Evolutionary conservation across 2,888 invertebrate genomes (phyloP), one percentile per base, ranked within the genome.

Genomic region (Aradus depressus): DNA sequence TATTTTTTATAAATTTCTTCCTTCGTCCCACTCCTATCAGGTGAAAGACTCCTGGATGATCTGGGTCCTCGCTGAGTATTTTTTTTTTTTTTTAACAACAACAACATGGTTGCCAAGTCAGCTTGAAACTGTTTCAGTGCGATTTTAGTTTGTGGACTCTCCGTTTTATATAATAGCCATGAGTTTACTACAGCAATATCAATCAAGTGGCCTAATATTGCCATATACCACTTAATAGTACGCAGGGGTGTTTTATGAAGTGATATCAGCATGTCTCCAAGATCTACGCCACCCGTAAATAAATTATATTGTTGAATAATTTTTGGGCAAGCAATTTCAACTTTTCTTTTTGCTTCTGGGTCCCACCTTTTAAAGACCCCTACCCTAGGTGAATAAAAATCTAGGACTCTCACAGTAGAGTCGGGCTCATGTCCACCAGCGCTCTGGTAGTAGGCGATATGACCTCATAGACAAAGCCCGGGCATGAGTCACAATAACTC

Each of bases 171-270:
- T 22, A 35, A 12, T 4, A 45, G 3, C 45, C 45, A 45, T 5
- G 34, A 6, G 14, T 45, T 45, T 10, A 25, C 18, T 3, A 48
- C 5, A n/a, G 8, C 21, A 23, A 45, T 35, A 19, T 37, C 45
- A 4, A 45, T 16, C n/a, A 45, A 14, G 5, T 45, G 45, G 21
- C 19, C 34, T 16, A 45, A 45, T 3, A 45, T n/a, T 4, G n/a
- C 3, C 45, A 45, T 45, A 14, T 47, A 47, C 47, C 47, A 47
- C 16, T 47, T 47, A 25, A 22, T 26, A 3, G 47, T 47, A 37
- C 22, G 19, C 6, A 37, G n/a, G 22, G 35, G 37, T 12, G 47
- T 47, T 21, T 37, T 34, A 14, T 47, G 26, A 16, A 47, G 26
- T 10, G 25, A 19, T 8, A 47, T 16, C 35, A 47, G 25, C 35